Base-by-base conservation (phyloP, 2,113 vertebrate genomes). In the Solea senegalensis region DNA sequence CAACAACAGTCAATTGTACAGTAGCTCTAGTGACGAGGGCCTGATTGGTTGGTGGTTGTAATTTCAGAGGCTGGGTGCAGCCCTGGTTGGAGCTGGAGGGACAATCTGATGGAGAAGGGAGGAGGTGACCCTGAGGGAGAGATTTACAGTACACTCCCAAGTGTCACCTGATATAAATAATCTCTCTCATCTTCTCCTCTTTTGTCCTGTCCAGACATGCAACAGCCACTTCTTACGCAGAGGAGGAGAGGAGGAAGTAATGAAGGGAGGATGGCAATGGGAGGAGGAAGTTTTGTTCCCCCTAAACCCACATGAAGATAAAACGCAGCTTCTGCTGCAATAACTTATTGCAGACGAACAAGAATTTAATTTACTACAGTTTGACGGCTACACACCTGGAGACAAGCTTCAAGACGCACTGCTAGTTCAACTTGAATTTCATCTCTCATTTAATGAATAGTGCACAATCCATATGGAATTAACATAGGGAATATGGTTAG, bases 81-180 rank as follows among this genome's bases (percentile, higher is more conserved):
- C 64, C 52, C 56, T 60, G 71, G 67, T 61, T 69, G 52, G 74
- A 75, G 62, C 53, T 81, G 78, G 45, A 72, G 16, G 72, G 74
- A 81, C 78, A 86, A 77, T 84, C 69, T 8, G 34, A 69, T 56
- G 77, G 63, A 62, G 45, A 52, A 59, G 57, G 72, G 85, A 55
- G 69, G 81, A 66, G 75, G 76, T 68, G 77, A 80, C 75, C 83
- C 88, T 49, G 76, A 58, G 82, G 82, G 78, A 81, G 74, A 82
- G 73, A 87, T 86, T 88, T 88, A 84, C 69, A 71, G 82, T 80
- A 71, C 0, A 63, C 76, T 87, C 81, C 69, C 69, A 65, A 76
- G 69, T 52, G 71, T 79, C 76, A 88, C 72, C 75, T 57, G 83
- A 89, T 87, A 72, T 76, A 63, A 62, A 67, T 57, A 56, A 48